phyloP scores from a whole-genome alignment of 2,888 invertebrate genomes.

The Entomobrya multifasciata region DNA sequence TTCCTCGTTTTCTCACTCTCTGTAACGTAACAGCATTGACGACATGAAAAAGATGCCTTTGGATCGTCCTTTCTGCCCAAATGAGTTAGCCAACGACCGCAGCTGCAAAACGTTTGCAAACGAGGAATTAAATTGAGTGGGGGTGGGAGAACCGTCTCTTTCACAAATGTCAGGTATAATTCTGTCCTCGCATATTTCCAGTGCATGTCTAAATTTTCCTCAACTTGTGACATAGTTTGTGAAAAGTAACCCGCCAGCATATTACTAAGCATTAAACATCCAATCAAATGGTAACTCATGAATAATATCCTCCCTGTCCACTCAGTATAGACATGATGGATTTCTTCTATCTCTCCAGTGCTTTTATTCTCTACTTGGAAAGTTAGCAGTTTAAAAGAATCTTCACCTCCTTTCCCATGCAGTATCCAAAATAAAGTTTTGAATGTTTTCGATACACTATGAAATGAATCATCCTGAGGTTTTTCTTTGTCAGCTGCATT shows the following conservation, averaged over 20 bases:
- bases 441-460: not conserved
- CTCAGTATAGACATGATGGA: slow-evolving; percentile 23
- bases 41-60: slow-evolving; percentile 82
- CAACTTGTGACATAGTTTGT: not conserved
- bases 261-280: slow-evolving; percentile 27
- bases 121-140: slow-evolving; percentile 87
- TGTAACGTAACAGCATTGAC: slow-evolving; percentile 82
- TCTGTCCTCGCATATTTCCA: slow-evolving; percentile 63
- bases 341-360: not conserved
- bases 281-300: slow-evolving; percentile 21
- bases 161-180: slow-evolving; percentile 88
- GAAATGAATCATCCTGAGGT: not conserved
- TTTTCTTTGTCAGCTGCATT: too few relatives aligned
- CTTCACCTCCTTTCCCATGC: too few relatives aligned
- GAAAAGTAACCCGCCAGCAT: slow-evolving; percentile 56
- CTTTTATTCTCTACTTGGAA: not conserved
- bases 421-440: slow-evolving; percentile 52
- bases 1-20: not conserved
- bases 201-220: slow-evolving; percentile 18
- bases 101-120: not conserved
- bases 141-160: slow-evolving; percentile 86
- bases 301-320: not conserved
- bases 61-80: slow-evolving; percentile 81
- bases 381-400: too few relatives aligned
- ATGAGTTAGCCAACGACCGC: too few relatives aligned